Percentiles rank a stretch among this genome's conserved stretches.
phyloP scores from a whole-genome alignment of 2,797 vertebrate genomes.

The Pachyuromys duprasi region DNA sequence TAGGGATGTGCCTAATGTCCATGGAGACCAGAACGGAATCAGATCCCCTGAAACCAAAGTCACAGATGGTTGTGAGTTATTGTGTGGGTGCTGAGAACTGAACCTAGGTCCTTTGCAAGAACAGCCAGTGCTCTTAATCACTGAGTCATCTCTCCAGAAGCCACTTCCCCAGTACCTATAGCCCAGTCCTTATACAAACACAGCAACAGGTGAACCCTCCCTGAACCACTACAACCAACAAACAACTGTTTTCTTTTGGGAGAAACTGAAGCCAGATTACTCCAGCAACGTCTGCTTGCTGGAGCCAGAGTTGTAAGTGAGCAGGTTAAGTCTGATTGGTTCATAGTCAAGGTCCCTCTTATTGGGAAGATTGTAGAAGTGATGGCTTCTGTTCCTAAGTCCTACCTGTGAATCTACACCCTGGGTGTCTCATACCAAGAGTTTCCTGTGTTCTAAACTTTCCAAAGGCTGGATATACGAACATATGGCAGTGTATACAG shows the following conservation, averaged over 20 bases:
- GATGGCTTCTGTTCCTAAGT: fast-evolving
- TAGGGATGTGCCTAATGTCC: background rate
- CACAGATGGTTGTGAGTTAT: background rate
- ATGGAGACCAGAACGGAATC: background rate
- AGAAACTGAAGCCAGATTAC: background rate
- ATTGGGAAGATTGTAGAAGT: background rate
- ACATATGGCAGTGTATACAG: background rate
- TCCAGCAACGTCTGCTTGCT: background rate
- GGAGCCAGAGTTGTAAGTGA: background rate
- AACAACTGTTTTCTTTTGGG: background rate
- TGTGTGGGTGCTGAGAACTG: background rate
- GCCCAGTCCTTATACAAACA: too few species aligned
- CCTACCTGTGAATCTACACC: background rate
- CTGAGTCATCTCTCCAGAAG: background rate
- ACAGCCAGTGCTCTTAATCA: background rate
- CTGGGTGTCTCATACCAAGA: fast-evolving
- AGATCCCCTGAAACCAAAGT: background rate
- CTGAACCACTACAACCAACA: background rate
- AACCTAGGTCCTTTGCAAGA: background rate
- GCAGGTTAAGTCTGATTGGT: fast-evolving
- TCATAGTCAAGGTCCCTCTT: background rate
- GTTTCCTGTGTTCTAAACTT: background rate
- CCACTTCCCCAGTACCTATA: background rate
- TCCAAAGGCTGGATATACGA: background rate
- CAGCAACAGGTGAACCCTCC: fast-evolving